Evolutionary conservation across 2,797 vertebrate genomes (phyloP).

Genomic region (Antennarius maculatus): DNA sequence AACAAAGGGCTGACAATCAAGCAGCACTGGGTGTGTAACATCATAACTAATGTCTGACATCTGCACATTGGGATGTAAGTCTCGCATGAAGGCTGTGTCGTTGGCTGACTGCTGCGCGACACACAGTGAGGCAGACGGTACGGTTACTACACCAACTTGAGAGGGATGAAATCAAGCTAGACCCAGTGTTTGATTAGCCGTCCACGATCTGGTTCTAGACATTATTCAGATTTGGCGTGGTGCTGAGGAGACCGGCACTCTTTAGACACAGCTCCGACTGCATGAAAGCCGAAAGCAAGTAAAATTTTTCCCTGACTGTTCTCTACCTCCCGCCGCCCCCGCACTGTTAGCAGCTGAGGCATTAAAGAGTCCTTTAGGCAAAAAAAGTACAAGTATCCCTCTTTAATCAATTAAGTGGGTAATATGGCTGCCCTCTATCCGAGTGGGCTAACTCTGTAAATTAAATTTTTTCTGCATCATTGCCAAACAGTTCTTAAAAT

Average conservation of each 20-base stretch:
- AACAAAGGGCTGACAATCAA: constrained; percentile 68
- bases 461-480: constrained; percentile 35
- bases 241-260: constrained; percentile 27
- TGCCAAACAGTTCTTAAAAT: constrained; percentile 33
- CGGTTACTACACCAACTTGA: constrained; percentile 34
- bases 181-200: constrained; percentile 56
- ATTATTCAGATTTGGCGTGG: constrained; percentile 34
- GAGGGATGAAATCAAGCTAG: constrained; percentile 36
- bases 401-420: constrained; percentile 44
- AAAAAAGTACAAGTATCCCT: constrained; percentile 36
- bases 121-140: constrained; percentile 39
- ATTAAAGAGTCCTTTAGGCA: constrained; percentile 37
- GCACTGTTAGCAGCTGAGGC: constrained; percentile 23
- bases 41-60: constrained; percentile 48
- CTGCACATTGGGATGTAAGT: constrained; percentile 34
- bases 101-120: constrained; percentile 49
- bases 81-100: constrained; percentile 28
- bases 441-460: constrained; percentile 28
- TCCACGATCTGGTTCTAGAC: constrained; percentile 39
- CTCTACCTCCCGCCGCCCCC: constrained; percentile 37
- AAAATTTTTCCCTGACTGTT: constrained; percentile 19
- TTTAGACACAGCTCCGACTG: constrained; percentile 36
- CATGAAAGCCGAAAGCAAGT: constrained; percentile 29
- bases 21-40: constrained; percentile 48
- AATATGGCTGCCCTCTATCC: constrained; percentile 42